phyloP scores from a whole-genome alignment of 2,888 invertebrate genomes.

The Esperia sulphurella region DNA sequence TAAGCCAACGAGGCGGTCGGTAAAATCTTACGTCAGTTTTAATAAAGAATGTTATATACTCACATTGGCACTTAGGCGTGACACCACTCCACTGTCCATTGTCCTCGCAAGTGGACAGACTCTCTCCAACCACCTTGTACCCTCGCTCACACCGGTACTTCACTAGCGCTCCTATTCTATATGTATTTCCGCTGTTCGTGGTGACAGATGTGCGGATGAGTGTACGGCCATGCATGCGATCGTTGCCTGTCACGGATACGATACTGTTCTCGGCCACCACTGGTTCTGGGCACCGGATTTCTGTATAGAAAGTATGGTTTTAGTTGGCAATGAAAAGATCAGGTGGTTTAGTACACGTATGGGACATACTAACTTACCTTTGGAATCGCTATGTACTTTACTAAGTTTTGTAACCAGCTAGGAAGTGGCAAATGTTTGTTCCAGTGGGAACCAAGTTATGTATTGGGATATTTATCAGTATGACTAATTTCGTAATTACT shows the following conservation, averaged over 20 bases:
- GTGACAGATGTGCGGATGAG: constrained; percentile 86
- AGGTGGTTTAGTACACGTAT: too few relatives aligned
- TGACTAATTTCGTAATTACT: too few relatives aligned
- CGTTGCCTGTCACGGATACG: constrained; percentile 93
- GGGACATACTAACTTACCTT: too few relatives aligned
- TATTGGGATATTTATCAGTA: too few relatives aligned
- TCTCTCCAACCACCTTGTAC: constrained; percentile 91
- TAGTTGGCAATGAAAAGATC: too few relatives aligned
- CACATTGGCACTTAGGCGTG: constrained; percentile 91
- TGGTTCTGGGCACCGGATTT: constrained; percentile 93
- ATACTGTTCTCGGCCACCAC: constrained; percentile 90
- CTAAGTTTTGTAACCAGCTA: too few relatives aligned
- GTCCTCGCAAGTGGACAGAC: constrained; percentile 91
- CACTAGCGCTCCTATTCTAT: constrained; percentile 90
- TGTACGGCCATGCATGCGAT: constrained; percentile 92
- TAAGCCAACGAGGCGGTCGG: too few relatives aligned
- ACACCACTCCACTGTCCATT: constrained; percentile 91
- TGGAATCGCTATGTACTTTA: too few relatives aligned
- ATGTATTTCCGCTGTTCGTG: constrained; percentile 85
- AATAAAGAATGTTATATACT: too few relatives aligned
- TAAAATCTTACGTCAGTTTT: background rate
- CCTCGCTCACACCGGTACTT: constrained; percentile 95
- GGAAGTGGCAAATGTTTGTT: too few relatives aligned
- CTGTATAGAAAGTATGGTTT: constrained; percentile 53
- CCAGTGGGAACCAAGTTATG: too few relatives aligned